Conservation (phyloP, 1,140 invertebrate genomes). For the Lasaia peninsularis region DNA sequence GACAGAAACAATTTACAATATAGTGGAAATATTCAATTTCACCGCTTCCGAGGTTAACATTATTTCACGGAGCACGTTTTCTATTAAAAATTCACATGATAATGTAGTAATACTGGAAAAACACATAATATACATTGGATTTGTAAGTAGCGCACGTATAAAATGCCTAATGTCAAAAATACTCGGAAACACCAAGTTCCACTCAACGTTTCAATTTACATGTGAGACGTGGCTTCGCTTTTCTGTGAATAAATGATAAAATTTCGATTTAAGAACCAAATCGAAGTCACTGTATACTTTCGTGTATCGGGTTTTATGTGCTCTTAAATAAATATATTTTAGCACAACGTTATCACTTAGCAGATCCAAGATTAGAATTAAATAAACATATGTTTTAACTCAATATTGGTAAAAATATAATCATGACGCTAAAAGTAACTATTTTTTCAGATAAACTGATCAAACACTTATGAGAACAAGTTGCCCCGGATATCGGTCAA, state of each 20-base stretch:
- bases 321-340: slow-evolving; percentile 2
- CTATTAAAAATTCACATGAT: slow-evolving; percentile 2
- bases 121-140: slow-evolving; percentile 7
- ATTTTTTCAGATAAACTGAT: no score
- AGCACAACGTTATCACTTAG: not conserved
- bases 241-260: slow-evolving; percentile 12
- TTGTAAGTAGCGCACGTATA: slow-evolving; percentile 3
- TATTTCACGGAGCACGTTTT: not conserved
- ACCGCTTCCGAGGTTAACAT: not conserved
- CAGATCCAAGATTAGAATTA: no score
- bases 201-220: slow-evolving; percentile 11
- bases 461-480: no score
- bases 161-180: slow-evolving; percentile 10
- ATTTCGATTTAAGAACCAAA: slow-evolving; percentile 8
- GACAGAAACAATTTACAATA: not conserved
- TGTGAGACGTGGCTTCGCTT: slow-evolving; percentile 2
- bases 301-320: not conserved
- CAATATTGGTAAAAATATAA: no score
- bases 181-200: slow-evolving; percentile 7
- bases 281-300: slow-evolving; percentile 3
- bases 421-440: no score
- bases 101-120: not conserved
- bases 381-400: no score
- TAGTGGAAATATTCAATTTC: not conserved
- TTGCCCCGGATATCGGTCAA: no score